These are phyloP conservation scores for Pandemis cinnamomeana DNA, from an alignment of 2,888 invertebrate species.

Conservation along the genomic window DNA sequence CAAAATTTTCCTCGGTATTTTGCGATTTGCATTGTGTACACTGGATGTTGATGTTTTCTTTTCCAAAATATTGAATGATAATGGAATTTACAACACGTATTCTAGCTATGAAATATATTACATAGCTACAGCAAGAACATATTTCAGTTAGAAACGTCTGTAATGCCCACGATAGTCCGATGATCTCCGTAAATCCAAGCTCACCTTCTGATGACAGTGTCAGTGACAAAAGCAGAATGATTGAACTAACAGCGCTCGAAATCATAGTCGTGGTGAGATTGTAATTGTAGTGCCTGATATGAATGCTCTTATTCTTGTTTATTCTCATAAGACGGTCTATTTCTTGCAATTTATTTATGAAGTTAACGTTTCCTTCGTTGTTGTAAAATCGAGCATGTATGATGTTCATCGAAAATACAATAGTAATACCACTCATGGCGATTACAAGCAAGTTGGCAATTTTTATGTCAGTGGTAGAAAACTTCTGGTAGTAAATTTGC, in stretches of 20 bases:
- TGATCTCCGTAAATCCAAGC: conserved; percentile 13
- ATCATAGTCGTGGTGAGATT: neutral
- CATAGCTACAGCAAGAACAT: conserved; percentile 25
- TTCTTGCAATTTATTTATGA: conserved; percentile 23
- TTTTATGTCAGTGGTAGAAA: conserved; percentile 3
- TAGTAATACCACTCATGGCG: neutral
- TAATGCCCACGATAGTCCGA: conserved; percentile 17
- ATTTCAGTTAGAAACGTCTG: conserved; percentile 9
- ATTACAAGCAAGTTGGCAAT: conserved; percentile 3
- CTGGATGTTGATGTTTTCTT: neutral
- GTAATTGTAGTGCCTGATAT: conserved; percentile 3
- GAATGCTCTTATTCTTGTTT: neutral
- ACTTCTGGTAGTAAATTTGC: conserved; percentile 8
- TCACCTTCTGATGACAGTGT: neutral
- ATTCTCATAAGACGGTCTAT: conserved; percentile 28
- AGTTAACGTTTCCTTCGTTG: conserved; percentile 13
- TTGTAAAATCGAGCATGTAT: conserved; percentile 17
- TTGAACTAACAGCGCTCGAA: neutral
- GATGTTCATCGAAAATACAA: conserved; percentile 9
- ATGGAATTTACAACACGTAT: conserved; percentile 30
- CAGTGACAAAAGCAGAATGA: neutral
- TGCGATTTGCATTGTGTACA: conserved; percentile 8
- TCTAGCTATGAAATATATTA: conserved; percentile 37
- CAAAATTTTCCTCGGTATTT: conserved; percentile 47
- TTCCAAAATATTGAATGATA: conserved; percentile 7